Evolutionary conservation across 2,888 invertebrate genomes (phyloP).

Genomic region (Papilio elwesi): DNA sequence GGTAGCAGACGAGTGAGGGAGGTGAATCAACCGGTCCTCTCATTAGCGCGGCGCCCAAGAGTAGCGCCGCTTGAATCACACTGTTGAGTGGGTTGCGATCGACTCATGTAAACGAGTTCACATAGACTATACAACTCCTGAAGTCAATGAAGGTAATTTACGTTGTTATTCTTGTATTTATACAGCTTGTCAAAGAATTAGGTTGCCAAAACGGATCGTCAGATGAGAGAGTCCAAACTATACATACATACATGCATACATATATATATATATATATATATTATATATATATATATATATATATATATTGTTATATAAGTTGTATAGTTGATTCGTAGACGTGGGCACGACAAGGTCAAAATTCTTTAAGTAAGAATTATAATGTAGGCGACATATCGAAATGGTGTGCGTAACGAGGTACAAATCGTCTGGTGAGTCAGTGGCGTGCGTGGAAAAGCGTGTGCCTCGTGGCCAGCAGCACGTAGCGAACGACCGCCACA

Average conservation of each 20-base stretch:
- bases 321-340: too few relatives aligned
- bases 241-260: too few relatives aligned
- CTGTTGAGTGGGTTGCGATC: not conserved
- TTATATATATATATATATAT: too few relatives aligned
- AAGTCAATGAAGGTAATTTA: too few relatives aligned
- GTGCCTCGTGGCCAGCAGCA: not conserved
- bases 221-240: too few relatives aligned
- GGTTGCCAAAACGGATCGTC: too few relatives aligned
- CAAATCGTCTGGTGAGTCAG: not conserved
- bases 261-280: too few relatives aligned
- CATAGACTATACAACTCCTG: not conserved
- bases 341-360: too few relatives aligned
- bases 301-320: too few relatives aligned
- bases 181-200: too few relatives aligned
- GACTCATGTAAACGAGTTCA: not conserved
- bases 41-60: constrained; percentile 21
- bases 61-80: not conserved
- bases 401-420: not conserved
- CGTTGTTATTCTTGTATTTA: too few relatives aligned
- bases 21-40: constrained; percentile 20
- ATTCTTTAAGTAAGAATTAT: not conserved
- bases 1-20: constrained; percentile 3
- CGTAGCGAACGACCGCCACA: constrained; percentile 1
- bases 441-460: not conserved
- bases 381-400: not conserved